A percentile compares a stretch with the other conserved stretches of the same genome.
phyloP scores from a whole-genome alignment of 2,888 invertebrate species.

The Mycogona germanica region DNA sequence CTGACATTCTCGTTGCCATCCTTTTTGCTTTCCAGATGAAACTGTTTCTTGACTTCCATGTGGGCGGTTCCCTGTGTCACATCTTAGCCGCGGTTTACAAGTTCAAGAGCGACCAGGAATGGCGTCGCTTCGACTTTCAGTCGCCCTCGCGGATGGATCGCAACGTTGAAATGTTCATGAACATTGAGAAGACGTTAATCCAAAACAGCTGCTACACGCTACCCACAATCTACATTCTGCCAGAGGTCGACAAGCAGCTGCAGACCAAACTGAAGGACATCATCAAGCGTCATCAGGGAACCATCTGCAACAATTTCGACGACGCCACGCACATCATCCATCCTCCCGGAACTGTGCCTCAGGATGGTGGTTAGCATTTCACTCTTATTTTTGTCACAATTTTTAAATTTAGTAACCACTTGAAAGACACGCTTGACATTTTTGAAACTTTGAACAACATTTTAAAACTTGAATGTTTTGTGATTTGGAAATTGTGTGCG shows the following conservation, averaged over 20 bases:
- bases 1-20: background rate
- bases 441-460: too few relatives aligned
- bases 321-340: slow-evolving; percentile 87
- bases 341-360: slow-evolving; percentile 41
- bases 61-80: slow-evolving; percentile 83
- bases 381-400: slow-evolving; percentile 1
- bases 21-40: slow-evolving; percentile 56
- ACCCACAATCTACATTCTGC: slow-evolving; percentile 65
- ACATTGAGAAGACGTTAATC: slow-evolving; percentile 69
- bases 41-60: slow-evolving; percentile 90
- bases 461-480: too few relatives aligned
- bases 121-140: slow-evolving; percentile 83
- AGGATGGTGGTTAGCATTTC: slow-evolving; percentile 22
- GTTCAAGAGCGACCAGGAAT: slow-evolving; percentile 92
- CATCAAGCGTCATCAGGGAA: slow-evolving; percentile 73
- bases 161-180: slow-evolving; percentile 85
- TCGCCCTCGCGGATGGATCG: slow-evolving; percentile 82
- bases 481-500: too few relatives aligned
- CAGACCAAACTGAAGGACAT: slow-evolving; percentile 69
- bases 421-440: background rate
- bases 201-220: slow-evolving; percentile 65
- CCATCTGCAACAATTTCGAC: slow-evolving; percentile 63
- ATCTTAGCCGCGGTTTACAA: slow-evolving; percentile 88
- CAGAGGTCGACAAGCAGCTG: slow-evolving; percentile 58
- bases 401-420: background rate